Evolutionary conservation across 64 coral and sea anemone species (phyloP), one percentile per base, ranked within the genome.

Genomic region (Dendrophyllia cribrosa): DNA sequence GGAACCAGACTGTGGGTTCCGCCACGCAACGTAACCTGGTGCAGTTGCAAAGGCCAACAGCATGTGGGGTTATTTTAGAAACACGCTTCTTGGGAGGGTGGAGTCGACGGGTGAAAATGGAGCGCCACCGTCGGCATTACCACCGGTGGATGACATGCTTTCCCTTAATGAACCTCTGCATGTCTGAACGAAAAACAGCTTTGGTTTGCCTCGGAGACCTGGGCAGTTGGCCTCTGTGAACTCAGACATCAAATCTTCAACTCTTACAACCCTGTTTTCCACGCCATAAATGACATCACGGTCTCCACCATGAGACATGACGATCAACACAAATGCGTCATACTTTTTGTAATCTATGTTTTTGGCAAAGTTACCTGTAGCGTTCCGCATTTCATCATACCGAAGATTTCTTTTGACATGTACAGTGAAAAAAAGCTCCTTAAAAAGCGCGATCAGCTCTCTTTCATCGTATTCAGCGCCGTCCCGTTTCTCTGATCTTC

Each of bases 241-340:
- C 44, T 58, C 52, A 2, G 47, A 51, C 45, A 77, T 77, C 21
- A 77, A 50, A 20, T 77, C 43, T 50, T 58, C 75, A 10, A 77
- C n/a, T 20, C 47, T 49, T 24, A 45, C 52, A 9, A 10, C 23
- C 23, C 58, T 55, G 10, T 22, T 22, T 10, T 79, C 51, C 50
- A 79, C 50, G 23, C 77, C 50, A 24, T 79, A 61, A 19, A 79
- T 79, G 7, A 58, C n/a, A 17, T 79, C 77, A 4, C 56, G 34
- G 19, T 77, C 44, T 14, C 43, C 75, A 51, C 75, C 75, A 77
- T 77, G 75, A 9, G 47, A 50, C 75, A 79, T 79, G 9, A 79
- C 45, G 49, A 56, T 58, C 16, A 55, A 59, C 51, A 79, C 77
- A 61, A 79, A 59, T 22, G 77, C 77, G 13, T 51, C 51, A 24